Base-by-base conservation (phyloP, 1,140 invertebrate genomes). In the Coptotermes formosanus region DNA sequence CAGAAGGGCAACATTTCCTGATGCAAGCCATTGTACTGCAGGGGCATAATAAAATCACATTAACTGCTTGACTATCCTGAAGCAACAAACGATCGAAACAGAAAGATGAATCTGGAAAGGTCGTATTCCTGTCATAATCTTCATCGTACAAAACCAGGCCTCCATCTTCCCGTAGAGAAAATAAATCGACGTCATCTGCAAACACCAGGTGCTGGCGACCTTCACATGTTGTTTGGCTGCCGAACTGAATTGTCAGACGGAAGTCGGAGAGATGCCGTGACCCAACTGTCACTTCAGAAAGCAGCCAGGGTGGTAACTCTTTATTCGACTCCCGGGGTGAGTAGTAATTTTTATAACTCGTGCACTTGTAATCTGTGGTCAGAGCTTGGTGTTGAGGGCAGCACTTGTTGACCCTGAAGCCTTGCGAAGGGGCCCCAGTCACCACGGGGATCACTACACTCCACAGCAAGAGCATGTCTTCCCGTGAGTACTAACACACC, bases 1-100 rank as follows among this genome's bases (percentile, higher is more conserved):
- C 82, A 25, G 48, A 21, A 43, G 32, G 43, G 43, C 82, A 83
- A 83, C 82, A 83, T 19, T 83, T 83, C 44, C 82, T 44, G n/a
- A 83, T 52, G n/a, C 82, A 83, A 11, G 82, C 25, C 32, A 30
- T 43, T 0, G 82, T 83, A 25, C 9, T 12, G 43, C 82, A 83
- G 0, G 82, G 82, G 32, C 82, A 83, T n/a, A 83, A 32, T 32
- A 45, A 21, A 8, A 83, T 83, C n/a, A 75, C n/a, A 30, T 75
- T 75, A n/a, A 75, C 25, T 7, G n/a, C 8, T 30, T 75, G 64
- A 9, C 64, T 30, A n/a, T 25, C 64, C 11, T 25, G 3, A 12
- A 75, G 25, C n/a, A 75, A 75, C 64, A 75, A 30, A 75, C n/a
- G 7, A 30, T 75, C 64, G n/a, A 75, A 75, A 30, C 64, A 75